A percentile compares a stretch with the other conserved stretches of the same genome.
These are phyloP conservation scores for Megastigmus dorsalis DNA, from an alignment of 2,888 invertebrate species.

Conservation along the genomic window DNA sequence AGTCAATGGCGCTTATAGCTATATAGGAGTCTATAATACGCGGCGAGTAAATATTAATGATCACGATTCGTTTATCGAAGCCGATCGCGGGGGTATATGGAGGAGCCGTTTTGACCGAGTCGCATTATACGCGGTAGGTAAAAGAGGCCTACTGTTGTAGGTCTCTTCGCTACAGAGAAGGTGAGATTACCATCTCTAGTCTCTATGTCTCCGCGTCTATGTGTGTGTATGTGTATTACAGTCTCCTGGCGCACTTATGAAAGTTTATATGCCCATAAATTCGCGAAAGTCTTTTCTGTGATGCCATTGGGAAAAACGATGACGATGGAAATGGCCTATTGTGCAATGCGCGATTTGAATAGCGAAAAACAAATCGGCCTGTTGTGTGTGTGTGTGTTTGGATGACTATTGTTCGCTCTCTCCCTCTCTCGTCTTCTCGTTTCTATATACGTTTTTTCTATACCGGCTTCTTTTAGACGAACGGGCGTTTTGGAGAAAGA, in stretches of 20 bases:
- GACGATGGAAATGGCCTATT: constrained; percentile 46
- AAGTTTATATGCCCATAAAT: constrained; percentile 47
- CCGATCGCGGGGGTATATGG: too few relatives aligned
- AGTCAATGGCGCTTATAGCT: constrained; percentile 30
- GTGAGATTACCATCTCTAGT: constrained; percentile 44
- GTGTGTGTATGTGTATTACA: not conserved
- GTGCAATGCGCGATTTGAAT: constrained; percentile 40
- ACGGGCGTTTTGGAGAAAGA: too few relatives aligned
- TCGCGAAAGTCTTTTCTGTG: constrained; percentile 43
- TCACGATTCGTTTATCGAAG: constrained; percentile 50
- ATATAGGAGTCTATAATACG: too few relatives aligned
- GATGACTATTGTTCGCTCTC: constrained; percentile 12
- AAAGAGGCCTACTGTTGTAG: too few relatives aligned
- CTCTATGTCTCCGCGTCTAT: not conserved
- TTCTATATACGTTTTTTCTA: too few relatives aligned
- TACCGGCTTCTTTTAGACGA: too few relatives aligned
- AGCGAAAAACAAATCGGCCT: constrained; percentile 44
- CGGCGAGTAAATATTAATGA: constrained; percentile 53
- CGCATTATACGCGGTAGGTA: constrained; percentile 51
- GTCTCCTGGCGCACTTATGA: constrained; percentile 20
- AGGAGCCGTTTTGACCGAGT: constrained; percentile 30
- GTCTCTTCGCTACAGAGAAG: too few relatives aligned
- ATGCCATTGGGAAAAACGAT: constrained; percentile 15
- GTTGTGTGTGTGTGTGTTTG: not conserved
- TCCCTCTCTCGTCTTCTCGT: not conserved